Conservation (phyloP, 2,888 invertebrate species). For the Tiphia femorata region DNA sequence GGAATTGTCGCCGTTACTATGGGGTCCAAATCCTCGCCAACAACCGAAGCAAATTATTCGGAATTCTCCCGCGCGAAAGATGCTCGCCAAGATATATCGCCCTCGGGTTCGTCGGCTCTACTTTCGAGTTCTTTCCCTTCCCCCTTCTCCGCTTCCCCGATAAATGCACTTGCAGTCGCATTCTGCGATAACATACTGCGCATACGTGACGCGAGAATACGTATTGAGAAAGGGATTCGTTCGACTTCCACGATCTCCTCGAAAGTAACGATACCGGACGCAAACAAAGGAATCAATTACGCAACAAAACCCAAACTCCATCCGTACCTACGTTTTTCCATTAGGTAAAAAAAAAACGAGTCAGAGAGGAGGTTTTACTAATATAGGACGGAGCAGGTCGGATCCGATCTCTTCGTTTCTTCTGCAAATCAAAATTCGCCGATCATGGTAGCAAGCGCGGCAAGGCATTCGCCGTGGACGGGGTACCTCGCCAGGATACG, state of each 20-base stretch:
- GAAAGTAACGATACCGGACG: no score
- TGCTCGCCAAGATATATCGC: constrained; percentile 41
- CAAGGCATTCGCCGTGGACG: constrained; percentile 6
- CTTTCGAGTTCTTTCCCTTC: no score
- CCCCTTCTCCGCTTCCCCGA: constrained; percentile 27
- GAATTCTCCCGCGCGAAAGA: constrained; percentile 46
- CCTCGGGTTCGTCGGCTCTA: constrained; percentile 6
- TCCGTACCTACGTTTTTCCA: no score
- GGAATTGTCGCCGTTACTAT: constrained; percentile 24
- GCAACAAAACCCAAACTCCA: no score
- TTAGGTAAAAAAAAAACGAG: no score
- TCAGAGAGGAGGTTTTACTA: no score
- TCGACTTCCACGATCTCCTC: no score
- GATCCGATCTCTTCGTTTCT: constrained; percentile 6
- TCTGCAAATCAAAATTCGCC: constrained; percentile 16
- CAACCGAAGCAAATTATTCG: constrained; percentile 55
- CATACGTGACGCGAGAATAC: constrained; percentile 39
- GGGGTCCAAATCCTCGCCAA: constrained; percentile 41
- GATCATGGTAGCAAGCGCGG: constrained; percentile 5
- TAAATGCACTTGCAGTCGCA: constrained; percentile 46
- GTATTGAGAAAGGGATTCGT: no score
- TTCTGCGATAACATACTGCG: constrained; percentile 43
- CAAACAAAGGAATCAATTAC: no score
- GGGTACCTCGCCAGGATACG: neutral
- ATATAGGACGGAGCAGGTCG: no score